Base-by-base conservation (phyloP, 2,797 vertebrate species). In the Chaenodraco wilsoni region DNA sequence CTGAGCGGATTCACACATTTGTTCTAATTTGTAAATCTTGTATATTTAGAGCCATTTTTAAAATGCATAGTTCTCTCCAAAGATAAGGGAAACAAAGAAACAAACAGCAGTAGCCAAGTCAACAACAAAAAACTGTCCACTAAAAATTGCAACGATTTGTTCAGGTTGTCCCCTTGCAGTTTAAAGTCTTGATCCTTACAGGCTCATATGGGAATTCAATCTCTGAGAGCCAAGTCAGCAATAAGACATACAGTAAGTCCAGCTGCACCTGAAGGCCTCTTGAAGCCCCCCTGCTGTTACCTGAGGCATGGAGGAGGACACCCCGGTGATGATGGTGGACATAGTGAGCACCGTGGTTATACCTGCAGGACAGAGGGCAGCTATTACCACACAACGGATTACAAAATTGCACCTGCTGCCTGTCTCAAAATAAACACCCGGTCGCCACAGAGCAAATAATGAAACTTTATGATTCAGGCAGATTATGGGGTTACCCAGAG, bases 321-420 rank as follows among this genome's bases (percentile, higher is more conserved):
- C 93, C 23, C 96, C 96, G 0, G 96, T 97, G 90, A 97, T 95
- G 90, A 98, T 95, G 50, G 95, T 97, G 68, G 96, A 96, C 97
- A 97, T 97, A 45, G 96, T 97, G 83, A 97, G 92, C 72, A 96
- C 95, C 0, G 95, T 97, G 69, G 96, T 97, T 71, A 97, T 95
- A 72, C 95, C 96, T 96, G 91, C 59, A 81, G 54, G 21, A 67
- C 12, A 46, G 3, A 27, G 21, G 11, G 21, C 33, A 37, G 33
- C 1, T 37, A 4, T 37, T 37, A 37, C 8, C 33, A 37, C 33
- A 9, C 33, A 27, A 27, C 27, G 4, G 5, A 27, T 27, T 27
- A 27, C 27, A 27, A 27, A 52, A 43, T 21, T 5, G 15, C 0
- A 23, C 11, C 19, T 56, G 57, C 16, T 17, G 31, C 33, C 8